Percentiles rank a stretch among this genome's conserved stretches.
Conservation (phyloP, 1,140 invertebrate species). For the Varroa destructor region DNA sequence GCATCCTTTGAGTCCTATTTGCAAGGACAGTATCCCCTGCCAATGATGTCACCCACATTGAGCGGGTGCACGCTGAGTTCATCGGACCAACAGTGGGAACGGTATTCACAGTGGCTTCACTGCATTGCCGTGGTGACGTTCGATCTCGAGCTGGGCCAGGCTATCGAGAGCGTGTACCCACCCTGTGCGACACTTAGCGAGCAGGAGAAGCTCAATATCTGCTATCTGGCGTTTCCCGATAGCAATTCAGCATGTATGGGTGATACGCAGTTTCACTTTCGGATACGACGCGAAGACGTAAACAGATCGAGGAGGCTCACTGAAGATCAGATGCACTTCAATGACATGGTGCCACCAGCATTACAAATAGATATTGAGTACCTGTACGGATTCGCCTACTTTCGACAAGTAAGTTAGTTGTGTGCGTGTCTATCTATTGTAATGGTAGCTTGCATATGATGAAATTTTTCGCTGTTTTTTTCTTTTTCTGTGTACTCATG, state of each 20-base stretch:
- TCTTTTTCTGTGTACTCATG: too few species aligned
- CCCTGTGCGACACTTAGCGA: conserved; percentile 8
- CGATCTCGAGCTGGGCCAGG: conserved; percentile 92
- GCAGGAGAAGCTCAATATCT: conserved; percentile 69
- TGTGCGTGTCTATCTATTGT: neutral
- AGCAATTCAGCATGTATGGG: conserved; percentile 93
- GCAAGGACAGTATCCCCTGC: neutral
- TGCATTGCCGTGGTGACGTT: conserved; percentile 95
- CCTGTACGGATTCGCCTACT: conserved; percentile 94
- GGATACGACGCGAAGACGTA: conserved; percentile 49
- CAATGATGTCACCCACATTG: neutral
- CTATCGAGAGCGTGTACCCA: conserved; percentile 51
- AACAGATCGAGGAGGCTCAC: conserved; percentile 36
- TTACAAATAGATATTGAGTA: conserved; percentile 62
- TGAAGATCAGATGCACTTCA: conserved; percentile 48
- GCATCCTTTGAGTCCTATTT: too few species aligned
- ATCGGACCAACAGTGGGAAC: conserved; percentile 23
- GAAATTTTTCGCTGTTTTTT: too few species aligned
- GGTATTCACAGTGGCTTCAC: conserved; percentile 71
- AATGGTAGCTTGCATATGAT: too few species aligned
- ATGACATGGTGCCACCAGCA: conserved; percentile 47
- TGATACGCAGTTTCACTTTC: conserved; percentile 89
- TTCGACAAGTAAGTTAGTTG: conserved; percentile 54
- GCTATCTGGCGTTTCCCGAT: conserved; percentile 95
- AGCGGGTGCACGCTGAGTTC: conserved; percentile 13